Percentiles rank a stretch among this genome's conserved stretches.
Conservation (phyloP, 2,888 invertebrate species). For the Lasioglossum malachurum region DNA sequence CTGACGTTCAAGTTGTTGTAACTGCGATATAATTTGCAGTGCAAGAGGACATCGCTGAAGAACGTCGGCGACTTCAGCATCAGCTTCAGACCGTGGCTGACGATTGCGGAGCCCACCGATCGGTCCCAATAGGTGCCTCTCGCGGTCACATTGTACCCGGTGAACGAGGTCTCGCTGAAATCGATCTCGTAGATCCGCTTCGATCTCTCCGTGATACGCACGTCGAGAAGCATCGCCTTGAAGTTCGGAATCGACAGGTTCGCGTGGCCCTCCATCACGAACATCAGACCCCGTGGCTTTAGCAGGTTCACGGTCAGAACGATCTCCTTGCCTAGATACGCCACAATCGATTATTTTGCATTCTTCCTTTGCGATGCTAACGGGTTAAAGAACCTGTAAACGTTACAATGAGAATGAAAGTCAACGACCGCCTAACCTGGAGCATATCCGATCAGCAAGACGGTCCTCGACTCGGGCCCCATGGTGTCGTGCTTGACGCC, state of each 20-base stretch:
- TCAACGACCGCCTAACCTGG: constrained; percentile 79
- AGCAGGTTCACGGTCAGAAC: constrained; percentile 87
- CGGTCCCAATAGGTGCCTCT: constrained; percentile 91
- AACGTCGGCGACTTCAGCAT: constrained; percentile 91
- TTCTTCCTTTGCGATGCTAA: background rate
- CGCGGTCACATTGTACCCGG: constrained; percentile 90
- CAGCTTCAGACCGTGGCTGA: constrained; percentile 89
- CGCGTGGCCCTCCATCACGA: constrained; percentile 89
- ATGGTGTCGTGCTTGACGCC: constrained; percentile 86
- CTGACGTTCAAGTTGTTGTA: constrained; percentile 89
- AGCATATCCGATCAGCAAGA: constrained; percentile 86
- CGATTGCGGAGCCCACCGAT: constrained; percentile 88
- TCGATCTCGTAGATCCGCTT: constrained; percentile 90
- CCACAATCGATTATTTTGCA: background rate
- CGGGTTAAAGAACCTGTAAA: background rate
- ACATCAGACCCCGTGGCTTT: constrained; percentile 89
- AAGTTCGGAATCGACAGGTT: constrained; percentile 92
- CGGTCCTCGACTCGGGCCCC: constrained; percentile 86
- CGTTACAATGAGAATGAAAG: background rate
- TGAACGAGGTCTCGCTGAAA: constrained; percentile 92
- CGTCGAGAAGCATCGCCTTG: constrained; percentile 89
- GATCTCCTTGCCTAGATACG: constrained; percentile 86
- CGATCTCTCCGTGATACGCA: constrained; percentile 89
- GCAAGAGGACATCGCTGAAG: constrained; percentile 88
- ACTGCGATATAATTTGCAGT: constrained; percentile 89